Evolutionary conservation across 2,113 vertebrate species (phyloP).

Genomic region (Scophthalmus maximus): DNA sequence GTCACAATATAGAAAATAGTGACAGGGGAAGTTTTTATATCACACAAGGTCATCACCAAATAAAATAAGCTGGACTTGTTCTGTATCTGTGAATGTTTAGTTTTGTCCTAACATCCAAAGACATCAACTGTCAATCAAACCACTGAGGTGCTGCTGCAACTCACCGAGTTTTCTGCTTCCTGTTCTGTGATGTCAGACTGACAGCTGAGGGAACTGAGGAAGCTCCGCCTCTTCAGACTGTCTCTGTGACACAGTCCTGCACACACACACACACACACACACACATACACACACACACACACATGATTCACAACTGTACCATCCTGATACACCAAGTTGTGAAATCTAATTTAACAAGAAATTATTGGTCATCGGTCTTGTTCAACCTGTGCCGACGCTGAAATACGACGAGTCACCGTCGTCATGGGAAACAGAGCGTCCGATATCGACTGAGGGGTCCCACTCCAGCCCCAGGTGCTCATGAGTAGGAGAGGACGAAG

Average conservation of each 20-base stretch:
- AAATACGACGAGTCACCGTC: slow-evolving; percentile 81
- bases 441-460: slow-evolving; percentile 90
- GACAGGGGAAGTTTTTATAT: too few species aligned
- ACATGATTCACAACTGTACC: too few species aligned
- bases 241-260: slow-evolving; percentile 46
- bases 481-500: slow-evolving; percentile 51
- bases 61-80: too few species aligned
- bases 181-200: slow-evolving; percentile 53
- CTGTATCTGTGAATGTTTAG: too few species aligned
- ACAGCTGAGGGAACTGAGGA: slow-evolving; percentile 52
- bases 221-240: slow-evolving; percentile 65
- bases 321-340: too few species aligned
- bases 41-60: too few species aligned
- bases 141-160: slow-evolving; percentile 17
- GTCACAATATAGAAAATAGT: too few species aligned
- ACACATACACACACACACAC: slow-evolving; percentile 10
- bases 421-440: slow-evolving; percentile 79
- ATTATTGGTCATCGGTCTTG: too few species aligned
- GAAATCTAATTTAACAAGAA: too few species aligned
- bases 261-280: background rate
- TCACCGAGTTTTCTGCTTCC: slow-evolving; percentile 61
- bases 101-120: too few species aligned
- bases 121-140: too few species aligned
- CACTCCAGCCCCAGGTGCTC: slow-evolving; percentile 87
- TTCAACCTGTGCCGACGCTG: slow-evolving; percentile 71